Base-by-base conservation (phyloP, 2,888 invertebrate genomes). In the Drosophila merina region DNA sequence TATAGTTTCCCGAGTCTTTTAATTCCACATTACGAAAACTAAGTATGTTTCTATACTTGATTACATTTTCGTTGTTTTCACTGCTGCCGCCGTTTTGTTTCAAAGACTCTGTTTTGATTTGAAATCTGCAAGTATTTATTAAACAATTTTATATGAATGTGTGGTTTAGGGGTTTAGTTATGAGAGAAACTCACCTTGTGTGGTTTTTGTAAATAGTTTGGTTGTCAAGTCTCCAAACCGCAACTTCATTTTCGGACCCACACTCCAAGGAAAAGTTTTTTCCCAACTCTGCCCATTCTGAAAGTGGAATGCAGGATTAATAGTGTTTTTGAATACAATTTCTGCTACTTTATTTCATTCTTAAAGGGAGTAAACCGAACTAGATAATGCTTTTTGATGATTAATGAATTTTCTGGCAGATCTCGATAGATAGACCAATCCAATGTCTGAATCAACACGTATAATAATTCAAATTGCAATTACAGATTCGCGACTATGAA, bases 161-260 rank as follows among this genome's bases (percentile, higher is more conserved):
- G n/a, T 36, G 12, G n/a, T 36, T 36, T 36, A 36, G n/a, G 12
- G 0, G 31, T 10, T 30, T 25, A 36, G 9, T 8, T 60, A 12
- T 49, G 1, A 9, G 7, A 7, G n/a, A n/a, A 10, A 10, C 25
- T 63, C 55, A 93, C 93, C 93, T 93, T 73, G 91, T 90, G 63
- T 87, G 86, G 70, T 92, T 91, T 74, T 91, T 91, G 44, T 93
- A 93, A 51, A 94, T 91, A 88, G 93, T 94, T 75, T 91, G 92
- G 40, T 93, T 93, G 74, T 93, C 92, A 59, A 92, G 92, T 44
- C 92, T 93, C 95, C 95, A 95, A 92, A 93, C 93, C 73, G 94
- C 92, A 42, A 91, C 90, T 76, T 93, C 92, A 40, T 90, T 89
- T 48, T 93, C 91, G 8, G 93, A 92, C 77, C 92, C 63, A 81